Conservation (phyloP, 2,888 invertebrate species). For the Brachyptera risi region DNA sequence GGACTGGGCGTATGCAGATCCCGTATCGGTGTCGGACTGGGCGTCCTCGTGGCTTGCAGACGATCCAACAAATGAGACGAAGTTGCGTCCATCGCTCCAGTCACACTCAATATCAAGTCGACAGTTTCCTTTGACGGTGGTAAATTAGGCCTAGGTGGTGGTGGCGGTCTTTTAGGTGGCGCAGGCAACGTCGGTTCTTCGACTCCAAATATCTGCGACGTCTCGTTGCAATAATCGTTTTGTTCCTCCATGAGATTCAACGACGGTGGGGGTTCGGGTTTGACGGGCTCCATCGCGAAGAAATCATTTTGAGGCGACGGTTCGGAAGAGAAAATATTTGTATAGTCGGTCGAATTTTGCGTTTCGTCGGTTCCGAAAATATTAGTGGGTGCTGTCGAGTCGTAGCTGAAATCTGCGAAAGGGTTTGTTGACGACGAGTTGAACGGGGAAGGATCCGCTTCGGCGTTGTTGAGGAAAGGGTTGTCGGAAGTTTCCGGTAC, state of each 20-base stretch:
- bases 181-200: background rate
- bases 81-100: conserved; percentile 84
- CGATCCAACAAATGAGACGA: conserved; percentile 79
- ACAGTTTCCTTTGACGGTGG: conserved; percentile 72
- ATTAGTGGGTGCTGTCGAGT: conserved; percentile 20
- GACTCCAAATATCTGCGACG: conserved; percentile 21
- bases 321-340: conserved; percentile 22
- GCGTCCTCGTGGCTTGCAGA: conserved; percentile 78
- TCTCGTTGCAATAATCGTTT: conserved; percentile 21
- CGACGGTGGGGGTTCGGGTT: conserved; percentile 11
- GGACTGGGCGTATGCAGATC: conserved; percentile 82
- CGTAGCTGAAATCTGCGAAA: conserved; percentile 41
- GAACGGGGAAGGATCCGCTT: conserved; percentile 21
- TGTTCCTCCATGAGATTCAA: conserved; percentile 15
- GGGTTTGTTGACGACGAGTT: conserved; percentile 42
- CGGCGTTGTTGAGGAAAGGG: conserved; percentile 58
- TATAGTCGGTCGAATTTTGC: conserved; percentile 11
- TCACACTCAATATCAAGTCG: conserved; percentile 78
- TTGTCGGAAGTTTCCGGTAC: conserved; percentile 52
- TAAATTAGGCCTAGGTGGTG: background rate
- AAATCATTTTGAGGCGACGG: conserved; percentile 20
- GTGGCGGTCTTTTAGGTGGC: conserved; percentile 1
- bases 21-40: conserved; percentile 79
- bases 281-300: conserved; percentile 30
- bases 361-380: conserved; percentile 24